Base-by-base conservation (phyloP, 2,888 invertebrate species). In the Ichneumoninae sp. region DNA sequence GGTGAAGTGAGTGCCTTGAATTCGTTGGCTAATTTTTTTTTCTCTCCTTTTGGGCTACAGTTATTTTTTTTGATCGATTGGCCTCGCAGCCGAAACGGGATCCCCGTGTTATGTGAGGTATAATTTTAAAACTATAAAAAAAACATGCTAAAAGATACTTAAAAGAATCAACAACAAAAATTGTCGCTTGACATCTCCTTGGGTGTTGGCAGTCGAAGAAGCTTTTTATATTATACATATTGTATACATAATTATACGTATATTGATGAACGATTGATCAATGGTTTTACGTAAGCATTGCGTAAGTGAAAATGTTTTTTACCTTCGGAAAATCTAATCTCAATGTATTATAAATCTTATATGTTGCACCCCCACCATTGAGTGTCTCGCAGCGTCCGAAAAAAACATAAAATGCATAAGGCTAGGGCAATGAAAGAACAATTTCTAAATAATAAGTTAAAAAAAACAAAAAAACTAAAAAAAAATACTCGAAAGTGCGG, bases 1-100 rank as follows among this genome's bases (percentile, higher is more conserved):
- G n/a, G 52, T 52, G 1, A 52, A 6, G 6, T 52, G 19, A 52
- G 52, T 52, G 52, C 52, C 52, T 57, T 26, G n/a, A n/a, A 52
- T 57, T 40, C 52, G 16, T 78, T 71, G 52, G 6, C 40, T 30
- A 26, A 50, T 40, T 40, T 26, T 63, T 26, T 50, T 57, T 52
- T 19, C 44, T 54, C 10, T 22, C 50, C 52, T 50, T 26, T 50
- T 47, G 30, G 6, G 63, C 60, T 70, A 71, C 57, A 74, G 54
- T 44, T 77, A 60, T 84, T 7, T 65, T 47, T 65, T 47, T 75
- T 74, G 52, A 57, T 79, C 77, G 83, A 83, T 89, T 93, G 90
- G 91, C 91, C 93, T 93, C 93, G 91, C 93, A 93, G 93, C 90
- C 89, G 91, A 88, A 82, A 89, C 87, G 83, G 90, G 85, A 89